Conservation (phyloP, 1,140 invertebrate genomes). For the Bombus pascuorum region DNA sequence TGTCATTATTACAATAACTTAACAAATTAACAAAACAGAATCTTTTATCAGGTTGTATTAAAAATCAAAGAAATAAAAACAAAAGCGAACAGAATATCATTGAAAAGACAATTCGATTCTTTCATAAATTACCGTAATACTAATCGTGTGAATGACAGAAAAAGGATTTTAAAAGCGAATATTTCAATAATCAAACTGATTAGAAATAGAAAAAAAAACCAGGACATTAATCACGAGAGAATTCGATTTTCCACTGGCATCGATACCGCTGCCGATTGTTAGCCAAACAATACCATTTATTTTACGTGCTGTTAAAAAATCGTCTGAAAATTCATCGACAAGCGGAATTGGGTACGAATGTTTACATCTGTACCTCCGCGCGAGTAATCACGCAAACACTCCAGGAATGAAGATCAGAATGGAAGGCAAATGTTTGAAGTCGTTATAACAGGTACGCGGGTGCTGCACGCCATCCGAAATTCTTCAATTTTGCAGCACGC, state of each 20-base stretch:
- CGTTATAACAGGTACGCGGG: background rate
- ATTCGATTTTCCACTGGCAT: background rate
- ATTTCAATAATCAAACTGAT: background rate
- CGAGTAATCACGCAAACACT: background rate
- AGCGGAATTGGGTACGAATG: background rate
- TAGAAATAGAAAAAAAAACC: background rate
- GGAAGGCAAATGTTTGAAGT: conserved; percentile 28
- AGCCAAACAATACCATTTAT: background rate
- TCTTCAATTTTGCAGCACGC: background rate
- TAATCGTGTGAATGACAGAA: background rate
- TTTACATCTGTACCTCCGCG: background rate
- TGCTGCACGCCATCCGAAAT: background rate
- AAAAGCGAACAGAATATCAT: background rate
- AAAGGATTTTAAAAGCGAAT: background rate
- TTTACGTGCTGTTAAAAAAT: background rate
- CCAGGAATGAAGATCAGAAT: background rate
- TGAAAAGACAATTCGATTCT: too few species aligned
- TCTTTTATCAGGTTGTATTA: background rate
- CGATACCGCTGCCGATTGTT: background rate
- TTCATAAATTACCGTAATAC: too few species aligned
- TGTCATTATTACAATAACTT: too few species aligned
- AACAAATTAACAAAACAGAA: too few species aligned
- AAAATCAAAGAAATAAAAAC: background rate
- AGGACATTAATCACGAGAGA: background rate
- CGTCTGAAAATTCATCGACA: background rate